Percentiles rank a stretch among this genome's conserved stretches.
Conservation (phyloP, 1,140 invertebrate genomes). For the Bradynema listronoti region DNA sequence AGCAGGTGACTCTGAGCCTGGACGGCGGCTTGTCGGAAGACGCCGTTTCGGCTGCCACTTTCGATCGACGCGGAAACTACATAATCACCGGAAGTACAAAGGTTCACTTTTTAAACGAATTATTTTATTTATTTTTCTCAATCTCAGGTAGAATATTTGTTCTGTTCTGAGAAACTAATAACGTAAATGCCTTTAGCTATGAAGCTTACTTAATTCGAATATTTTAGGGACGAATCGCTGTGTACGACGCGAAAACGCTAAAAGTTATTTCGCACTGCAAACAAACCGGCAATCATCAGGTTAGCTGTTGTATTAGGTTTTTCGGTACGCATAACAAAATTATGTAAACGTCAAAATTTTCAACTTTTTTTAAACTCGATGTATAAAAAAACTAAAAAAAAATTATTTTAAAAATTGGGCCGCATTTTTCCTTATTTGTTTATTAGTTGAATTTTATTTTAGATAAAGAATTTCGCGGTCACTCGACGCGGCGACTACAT, state of each 20-base stretch:
- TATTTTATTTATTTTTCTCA: no score
- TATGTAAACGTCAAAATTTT: no score
- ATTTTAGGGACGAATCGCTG: conserved; percentile 29
- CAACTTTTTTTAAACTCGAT: no score
- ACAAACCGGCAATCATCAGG: conserved; percentile 17
- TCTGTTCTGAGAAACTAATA: no score
- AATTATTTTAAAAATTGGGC: no score
- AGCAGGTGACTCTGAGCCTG: conserved; percentile 6
- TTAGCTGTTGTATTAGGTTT: no score
- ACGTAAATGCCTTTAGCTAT: no score
- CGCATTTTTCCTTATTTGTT: no score
- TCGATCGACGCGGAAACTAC: conserved; percentile 31
- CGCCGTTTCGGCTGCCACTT: conserved; percentile 31
- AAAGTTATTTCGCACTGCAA: conserved; percentile 29
- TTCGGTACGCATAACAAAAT: no score
- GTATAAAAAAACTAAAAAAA: no score
- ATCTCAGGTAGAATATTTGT: no score
- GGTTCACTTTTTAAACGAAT: conserved; percentile 6
- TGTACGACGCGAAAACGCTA: conserved; percentile 32
- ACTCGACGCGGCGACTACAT: conserved; percentile 31
- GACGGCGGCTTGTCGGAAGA: conserved; percentile 14
- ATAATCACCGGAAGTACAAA: conserved; percentile 34
- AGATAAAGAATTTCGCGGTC: conserved; percentile 38
- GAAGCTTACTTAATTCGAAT: no score
- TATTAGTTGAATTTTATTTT: conserved; percentile 13